A percentile compares a stretch with the other conserved stretches of the same genome.
Conservation (phyloP, 2,113 vertebrate genomes). For the Tautogolabrus adspersus region DNA sequence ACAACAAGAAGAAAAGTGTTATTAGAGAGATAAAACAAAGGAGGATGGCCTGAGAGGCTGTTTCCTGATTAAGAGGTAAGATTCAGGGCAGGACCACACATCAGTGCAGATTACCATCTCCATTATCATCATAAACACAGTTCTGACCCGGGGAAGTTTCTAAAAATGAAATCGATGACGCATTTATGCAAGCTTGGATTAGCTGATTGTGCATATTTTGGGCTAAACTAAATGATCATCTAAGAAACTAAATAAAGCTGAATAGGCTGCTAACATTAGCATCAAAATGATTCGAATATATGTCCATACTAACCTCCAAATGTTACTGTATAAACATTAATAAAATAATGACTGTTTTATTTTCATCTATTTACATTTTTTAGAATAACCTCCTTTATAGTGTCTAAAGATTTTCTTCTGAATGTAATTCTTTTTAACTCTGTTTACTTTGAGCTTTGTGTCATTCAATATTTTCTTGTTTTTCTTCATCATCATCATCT, state of each 20-base stretch:
- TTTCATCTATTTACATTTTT: too few relatives aligned
- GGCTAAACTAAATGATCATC: not conserved
- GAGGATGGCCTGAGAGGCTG: slow-evolving; percentile 23
- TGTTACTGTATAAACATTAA: not conserved
- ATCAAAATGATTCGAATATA: not conserved
- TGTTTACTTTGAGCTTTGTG: too few relatives aligned
- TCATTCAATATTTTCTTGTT: too few relatives aligned
- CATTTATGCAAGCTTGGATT: slow-evolving; percentile 10
- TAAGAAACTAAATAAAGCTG: not conserved
- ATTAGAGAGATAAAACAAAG: slow-evolving; percentile 31
- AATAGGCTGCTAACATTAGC: not conserved
- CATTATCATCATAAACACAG: slow-evolving; percentile 31
- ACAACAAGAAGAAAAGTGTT: slow-evolving; percentile 2
- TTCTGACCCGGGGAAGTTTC: slow-evolving; percentile 8
- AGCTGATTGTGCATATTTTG: not conserved
- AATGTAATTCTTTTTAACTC: too few relatives aligned
- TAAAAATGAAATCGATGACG: not conserved
- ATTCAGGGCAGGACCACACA: slow-evolving; percentile 28
- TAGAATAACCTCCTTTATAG: too few relatives aligned
- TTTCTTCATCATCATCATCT: too few relatives aligned
- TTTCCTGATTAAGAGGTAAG: slow-evolving; percentile 41
- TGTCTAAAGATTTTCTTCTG: too few relatives aligned
- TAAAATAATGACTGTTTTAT: too few relatives aligned
- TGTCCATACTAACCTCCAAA: too few relatives aligned
- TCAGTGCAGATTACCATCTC: slow-evolving; percentile 37